Base-by-base conservation (phyloP, 2,888 invertebrate species). In the Syrphus vitripennis region DNA sequence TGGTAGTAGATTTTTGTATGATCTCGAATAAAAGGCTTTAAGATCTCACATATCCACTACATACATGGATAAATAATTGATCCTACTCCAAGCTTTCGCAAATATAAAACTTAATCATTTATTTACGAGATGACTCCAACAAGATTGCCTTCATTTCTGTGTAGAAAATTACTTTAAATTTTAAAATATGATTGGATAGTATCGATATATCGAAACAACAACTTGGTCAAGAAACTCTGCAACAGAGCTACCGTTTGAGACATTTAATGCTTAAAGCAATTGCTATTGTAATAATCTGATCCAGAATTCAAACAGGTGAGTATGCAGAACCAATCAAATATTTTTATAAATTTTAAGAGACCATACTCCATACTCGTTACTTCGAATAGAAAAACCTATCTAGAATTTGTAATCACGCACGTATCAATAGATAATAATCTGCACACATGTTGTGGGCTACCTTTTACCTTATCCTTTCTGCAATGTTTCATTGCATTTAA, bases 351-450 rank as follows among this genome's bases (percentile, higher is more conserved):
- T 45, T 24, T 24, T 50, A n/a, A 24, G 19, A 24, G 14, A 24
- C 24, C 3, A 50, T 50, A 12, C 14, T 50, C 7, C n/a, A 14
- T n/a, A n/a, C n/a, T n/a, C n/a, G n/a, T n/a, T n/a, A 24, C 24
- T 48, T 48, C 14, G 24, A 24, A 50, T 14, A 3, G 14, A 50
- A 55, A 55, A 55, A 31, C 55, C 31, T 31, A 31, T 16, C 24
- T 31, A n/a, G 81, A 76, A 81, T 82, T 65, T 48, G 63, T 82
- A 76, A 82, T 82, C 65, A n/a, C 24, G 14, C 76, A 82, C 81
- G 76, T 81, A 53, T 26, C 40, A 16, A 16, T 42, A 71, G 70
- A 65, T 57, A 40, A 10, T n/a, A n/a, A n/a, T n/a, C n/a, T n/a
- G n/a, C 48, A 81, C 71, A 57, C 59, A 50, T 82, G 63, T 31